These are phyloP conservation scores for Cyclophora punctaria DNA, from an alignment of 2,888 invertebrate genomes.

Conservation along the genomic window DNA sequence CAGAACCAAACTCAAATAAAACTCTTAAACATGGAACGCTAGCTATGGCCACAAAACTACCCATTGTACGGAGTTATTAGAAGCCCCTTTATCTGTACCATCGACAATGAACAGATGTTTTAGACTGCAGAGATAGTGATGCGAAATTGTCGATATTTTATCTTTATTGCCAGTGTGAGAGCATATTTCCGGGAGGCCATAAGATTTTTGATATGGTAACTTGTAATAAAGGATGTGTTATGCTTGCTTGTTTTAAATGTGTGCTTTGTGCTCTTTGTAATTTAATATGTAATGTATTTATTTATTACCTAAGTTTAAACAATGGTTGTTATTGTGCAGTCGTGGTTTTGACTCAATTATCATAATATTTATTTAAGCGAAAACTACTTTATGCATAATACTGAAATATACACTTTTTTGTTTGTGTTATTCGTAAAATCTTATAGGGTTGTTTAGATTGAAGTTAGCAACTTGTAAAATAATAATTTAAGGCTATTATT, in stretches of 20 bases:
- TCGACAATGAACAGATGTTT: constrained; percentile 11
- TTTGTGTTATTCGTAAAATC: not conserved
- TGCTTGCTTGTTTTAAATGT: no score
- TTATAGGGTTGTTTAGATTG: no score
- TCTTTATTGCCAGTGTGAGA: not conserved
- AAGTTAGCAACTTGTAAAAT: no score
- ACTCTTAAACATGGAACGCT: not conserved
- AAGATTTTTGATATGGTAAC: not conserved
- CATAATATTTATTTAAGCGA: no score
- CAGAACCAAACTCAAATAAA: not conserved
- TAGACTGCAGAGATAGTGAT: constrained; percentile 3
- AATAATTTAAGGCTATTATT: no score
- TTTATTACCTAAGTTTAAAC: no score
- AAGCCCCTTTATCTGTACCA: constrained; percentile 40
- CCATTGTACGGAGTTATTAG: constrained; percentile 40
- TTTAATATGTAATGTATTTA: no score
- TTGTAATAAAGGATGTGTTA: no score
- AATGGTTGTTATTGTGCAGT: no score
- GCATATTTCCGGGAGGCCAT: not conserved
- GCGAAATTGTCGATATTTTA: constrained; percentile 4
- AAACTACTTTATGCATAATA: not conserved
- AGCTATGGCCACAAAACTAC: constrained; percentile 19
- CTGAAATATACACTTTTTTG: not conserved
- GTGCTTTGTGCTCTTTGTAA: no score
- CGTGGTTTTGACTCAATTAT: no score